Evolutionary conservation across 2,113 vertebrate genomes (phyloP), one percentile per base, ranked within the genome.

Genomic region (Etia nguti): DNA sequence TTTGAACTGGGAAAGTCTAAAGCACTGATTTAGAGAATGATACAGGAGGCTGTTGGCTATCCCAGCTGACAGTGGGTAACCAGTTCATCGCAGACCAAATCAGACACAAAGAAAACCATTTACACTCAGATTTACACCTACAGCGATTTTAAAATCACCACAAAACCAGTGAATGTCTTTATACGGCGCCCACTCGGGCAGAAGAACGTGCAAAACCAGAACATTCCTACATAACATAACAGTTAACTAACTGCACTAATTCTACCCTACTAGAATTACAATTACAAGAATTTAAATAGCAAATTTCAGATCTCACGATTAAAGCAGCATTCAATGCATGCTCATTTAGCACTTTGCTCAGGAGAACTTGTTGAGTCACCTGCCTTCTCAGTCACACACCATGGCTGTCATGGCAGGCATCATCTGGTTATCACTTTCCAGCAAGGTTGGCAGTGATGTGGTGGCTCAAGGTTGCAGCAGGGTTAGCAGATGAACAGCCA

Each of bases 351-450:
- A 16, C 52, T 77, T 50, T 1, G 41, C 59, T 48, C 36, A 10
- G 2, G 15, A 41, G 31, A 18, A 10, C 54, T 24, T 7, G 56
- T 81, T 24, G 16, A 86, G 31, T 50, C 82, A 83, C 80, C 83
- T 88, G n/a, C 75, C 54, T 82, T 60, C 79, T 82, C 75, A 9
- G 85, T 88, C 68, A 59, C 90, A 86, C 88, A 31, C 38, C 24
- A 81, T 20, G 82, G 90, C 77, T 82, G 91, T 89, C 70, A 43
- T 75, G 57, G 52, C 89, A 41, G 83, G 80, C 70, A 88, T 87
- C 84, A 82, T 92, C n/a, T 81, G 80, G 83, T 87, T 91, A 83
- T 87, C 86, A 77, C 86, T 56, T 85, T n/a, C 80, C 81, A 83
- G 87, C 79, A 77, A 70, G 60, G 24, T 75, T 83, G 38, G 38